Evolutionary conservation across 2,888 invertebrate genomes (phyloP).

Genomic region (Acanthococcus lagerstroemiae): DNA sequence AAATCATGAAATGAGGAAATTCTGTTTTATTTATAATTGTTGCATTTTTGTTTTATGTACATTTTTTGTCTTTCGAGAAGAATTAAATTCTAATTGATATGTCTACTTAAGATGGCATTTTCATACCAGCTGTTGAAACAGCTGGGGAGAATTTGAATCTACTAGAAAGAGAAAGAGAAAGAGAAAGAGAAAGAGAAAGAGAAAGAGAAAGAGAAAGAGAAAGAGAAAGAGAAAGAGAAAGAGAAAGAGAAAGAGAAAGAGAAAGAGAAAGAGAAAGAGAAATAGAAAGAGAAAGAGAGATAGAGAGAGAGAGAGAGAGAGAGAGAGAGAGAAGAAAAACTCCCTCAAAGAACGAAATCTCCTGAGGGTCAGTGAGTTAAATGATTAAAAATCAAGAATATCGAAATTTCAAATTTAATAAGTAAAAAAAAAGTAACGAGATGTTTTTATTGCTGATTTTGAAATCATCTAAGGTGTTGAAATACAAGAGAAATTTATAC

Average conservation of each 20-base stretch:
- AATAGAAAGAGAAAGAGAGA: too few species aligned
- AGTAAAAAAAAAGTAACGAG: not conserved
- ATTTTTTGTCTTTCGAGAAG: too few species aligned
- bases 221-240: not conserved
- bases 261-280: not conserved
- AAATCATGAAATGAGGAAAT: too few species aligned
- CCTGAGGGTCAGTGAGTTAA: not conserved
- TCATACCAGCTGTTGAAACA: too few species aligned
- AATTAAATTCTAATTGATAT: too few species aligned
- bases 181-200: not conserved
- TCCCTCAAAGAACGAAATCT: too few species aligned
- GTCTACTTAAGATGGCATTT: too few species aligned
- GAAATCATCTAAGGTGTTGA: not conserved
- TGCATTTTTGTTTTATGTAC: too few species aligned
- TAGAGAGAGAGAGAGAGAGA: too few species aligned
- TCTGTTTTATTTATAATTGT: too few species aligned
- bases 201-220: not conserved
- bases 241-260: not conserved
- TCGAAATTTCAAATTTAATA: not conserved
- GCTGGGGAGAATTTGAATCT: too few species aligned
- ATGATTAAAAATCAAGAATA: not conserved
- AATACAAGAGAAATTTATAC: too few species aligned
- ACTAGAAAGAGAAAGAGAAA: not conserved
- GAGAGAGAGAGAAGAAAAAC: not conserved
- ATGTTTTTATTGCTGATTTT: not conserved